Evolutionary conservation across 64 coral and sea anemone species (phyloP).

Genomic region (Hydrozoanthus tunicans): DNA sequence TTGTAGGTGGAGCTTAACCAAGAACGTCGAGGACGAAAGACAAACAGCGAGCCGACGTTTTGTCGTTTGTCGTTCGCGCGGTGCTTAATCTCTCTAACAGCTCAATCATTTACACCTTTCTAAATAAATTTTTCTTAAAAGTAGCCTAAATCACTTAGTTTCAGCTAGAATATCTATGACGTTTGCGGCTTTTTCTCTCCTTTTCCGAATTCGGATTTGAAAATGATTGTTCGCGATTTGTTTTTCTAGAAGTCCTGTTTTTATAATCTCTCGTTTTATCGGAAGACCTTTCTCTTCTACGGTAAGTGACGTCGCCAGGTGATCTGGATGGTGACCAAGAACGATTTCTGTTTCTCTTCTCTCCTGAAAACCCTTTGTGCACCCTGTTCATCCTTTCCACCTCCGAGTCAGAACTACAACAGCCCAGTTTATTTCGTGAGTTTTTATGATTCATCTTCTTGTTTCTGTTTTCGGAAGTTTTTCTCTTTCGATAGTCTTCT

Average conservation of each 20-base stretch:
- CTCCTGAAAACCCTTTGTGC: neutral
- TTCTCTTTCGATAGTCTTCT: neutral
- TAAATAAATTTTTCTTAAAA: no score
- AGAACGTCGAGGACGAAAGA: no score
- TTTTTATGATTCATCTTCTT: constrained; percentile 15
- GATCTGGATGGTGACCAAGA: neutral
- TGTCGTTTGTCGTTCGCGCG: no score
- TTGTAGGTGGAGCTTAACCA: no score
- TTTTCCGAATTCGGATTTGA: neutral
- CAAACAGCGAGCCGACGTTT: no score
- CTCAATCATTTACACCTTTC: no score
- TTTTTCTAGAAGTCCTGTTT: neutral
- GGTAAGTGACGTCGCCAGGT: no score
- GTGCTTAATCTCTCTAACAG: no score
- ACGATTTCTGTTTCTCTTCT: neutral
- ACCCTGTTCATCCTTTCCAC: neutral
- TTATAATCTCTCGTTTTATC: constrained; percentile 18
- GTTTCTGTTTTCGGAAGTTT: neutral
- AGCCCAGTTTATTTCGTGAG: no score
- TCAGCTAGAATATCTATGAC: constrained; percentile 37
- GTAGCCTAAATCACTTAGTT: neutral
- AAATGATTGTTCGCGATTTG: neutral
- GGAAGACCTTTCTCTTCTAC: neutral
- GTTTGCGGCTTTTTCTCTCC: neutral
- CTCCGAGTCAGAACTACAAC: neutral